These are phyloP conservation scores for Brachionus manjavacas DNA, from an alignment of 1,140 invertebrate genomes.

Conservation along the genomic window DNA sequence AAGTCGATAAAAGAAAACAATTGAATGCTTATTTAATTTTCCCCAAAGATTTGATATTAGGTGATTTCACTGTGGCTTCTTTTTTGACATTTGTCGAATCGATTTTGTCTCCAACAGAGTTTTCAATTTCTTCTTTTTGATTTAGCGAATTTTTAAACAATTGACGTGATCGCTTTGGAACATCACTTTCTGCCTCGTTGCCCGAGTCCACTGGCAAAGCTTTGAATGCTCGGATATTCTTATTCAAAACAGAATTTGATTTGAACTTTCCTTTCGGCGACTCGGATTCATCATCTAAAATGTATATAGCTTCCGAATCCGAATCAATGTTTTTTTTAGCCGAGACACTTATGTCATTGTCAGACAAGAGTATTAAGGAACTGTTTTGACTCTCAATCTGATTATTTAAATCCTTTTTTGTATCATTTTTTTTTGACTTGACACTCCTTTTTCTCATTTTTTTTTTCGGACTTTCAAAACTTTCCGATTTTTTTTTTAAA, in stretches of 20 bases:
- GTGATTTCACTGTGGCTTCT: neutral
- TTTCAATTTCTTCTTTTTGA: neutral
- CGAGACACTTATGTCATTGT: neutral
- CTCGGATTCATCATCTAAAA: neutral
- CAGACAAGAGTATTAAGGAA: neutral
- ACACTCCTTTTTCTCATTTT: neutral
- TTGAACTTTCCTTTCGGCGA: neutral
- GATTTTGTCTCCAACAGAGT: neutral
- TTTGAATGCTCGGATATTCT: neutral
- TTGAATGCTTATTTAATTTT: neutral
- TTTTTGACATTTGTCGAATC: neutral
- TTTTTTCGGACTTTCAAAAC: neutral
- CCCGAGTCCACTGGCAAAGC: neutral
- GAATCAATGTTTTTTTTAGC: neutral
- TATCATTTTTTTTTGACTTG: neutral
- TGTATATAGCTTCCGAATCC: neutral
- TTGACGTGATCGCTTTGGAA: neutral
- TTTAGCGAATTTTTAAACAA: neutral
- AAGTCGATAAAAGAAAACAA: neutral
- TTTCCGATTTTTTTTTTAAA: neutral
- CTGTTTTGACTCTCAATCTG: neutral
- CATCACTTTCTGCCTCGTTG: neutral
- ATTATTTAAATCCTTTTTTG: neutral
- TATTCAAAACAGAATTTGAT: neutral
- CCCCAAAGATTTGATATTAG: neutral